A percentile compares a stretch with the other conserved stretches of the same genome.
Conservation (phyloP, 2,888 invertebrate species). For the Aphodius sticticus region DNA sequence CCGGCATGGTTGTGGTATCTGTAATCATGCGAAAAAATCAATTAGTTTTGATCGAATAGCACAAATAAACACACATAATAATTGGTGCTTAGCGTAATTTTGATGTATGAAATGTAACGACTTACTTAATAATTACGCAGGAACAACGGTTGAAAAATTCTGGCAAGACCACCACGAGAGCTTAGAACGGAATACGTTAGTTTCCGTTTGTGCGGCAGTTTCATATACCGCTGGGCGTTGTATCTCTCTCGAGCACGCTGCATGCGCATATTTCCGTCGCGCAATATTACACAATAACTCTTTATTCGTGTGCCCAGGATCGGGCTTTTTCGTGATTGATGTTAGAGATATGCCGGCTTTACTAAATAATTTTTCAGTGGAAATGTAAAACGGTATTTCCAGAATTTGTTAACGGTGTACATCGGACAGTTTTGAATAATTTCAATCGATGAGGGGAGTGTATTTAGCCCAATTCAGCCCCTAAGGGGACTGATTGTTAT, state of each 20-base stretch:
- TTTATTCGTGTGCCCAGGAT: conserved; percentile 13
- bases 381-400: neutral
- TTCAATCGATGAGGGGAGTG: neutral
- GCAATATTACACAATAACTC: conserved; percentile 12
- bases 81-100: conserved; percentile 6
- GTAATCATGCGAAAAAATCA: conserved; percentile 25
- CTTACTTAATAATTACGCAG: conserved; percentile 21
- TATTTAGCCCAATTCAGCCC: neutral
- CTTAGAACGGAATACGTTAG: conserved; percentile 20
- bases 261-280: conserved; percentile 7
- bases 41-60: conserved; percentile 10
- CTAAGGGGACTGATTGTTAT: neutral
- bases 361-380: neutral
- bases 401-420: neutral
- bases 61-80: neutral
- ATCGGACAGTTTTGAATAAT: neutral
- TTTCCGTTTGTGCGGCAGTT: conserved; percentile 25
- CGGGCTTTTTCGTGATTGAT: conserved; percentile 15
- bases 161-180: conserved; percentile 14
- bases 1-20: conserved; percentile 49
- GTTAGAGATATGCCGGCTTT: neutral
- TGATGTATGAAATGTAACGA: conserved; percentile 14
- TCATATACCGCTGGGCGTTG: neutral
- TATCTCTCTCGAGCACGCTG: conserved; percentile 21
- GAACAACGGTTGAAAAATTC: conserved; percentile 13